A percentile compares a stretch with the other conserved stretches of the same genome.
These are phyloP conservation scores for Clunio marinus DNA, from an alignment of 2,888 invertebrate species.

Conservation along the genomic window DNA sequence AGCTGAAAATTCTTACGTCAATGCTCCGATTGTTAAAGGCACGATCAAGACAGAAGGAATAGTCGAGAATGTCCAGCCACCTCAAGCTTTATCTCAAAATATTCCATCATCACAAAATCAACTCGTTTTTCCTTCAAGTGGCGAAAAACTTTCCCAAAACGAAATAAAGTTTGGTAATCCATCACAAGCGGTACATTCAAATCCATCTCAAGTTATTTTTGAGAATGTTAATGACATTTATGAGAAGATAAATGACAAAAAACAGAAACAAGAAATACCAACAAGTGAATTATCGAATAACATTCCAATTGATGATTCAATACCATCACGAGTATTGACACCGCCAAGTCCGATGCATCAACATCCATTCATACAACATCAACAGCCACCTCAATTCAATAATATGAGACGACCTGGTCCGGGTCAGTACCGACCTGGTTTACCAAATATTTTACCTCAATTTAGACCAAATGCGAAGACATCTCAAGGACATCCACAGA, in stretches of 20 bases:
- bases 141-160: constrained; percentile 14
- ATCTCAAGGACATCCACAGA: constrained; percentile 50
- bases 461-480: constrained; percentile 64
- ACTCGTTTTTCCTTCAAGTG: constrained; percentile 46
- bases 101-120: constrained; percentile 42
- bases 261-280: constrained; percentile 46
- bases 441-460: constrained; percentile 68
- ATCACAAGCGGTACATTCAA: background rate
- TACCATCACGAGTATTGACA: constrained; percentile 47
- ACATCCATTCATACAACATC: constrained; percentile 1
- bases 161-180: constrained; percentile 15
- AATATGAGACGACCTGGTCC: constrained; percentile 46
- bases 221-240: constrained; percentile 39
- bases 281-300: constrained; percentile 49
- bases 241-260: constrained; percentile 34
- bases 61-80: constrained; percentile 46
- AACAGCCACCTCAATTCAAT: constrained; percentile 44
- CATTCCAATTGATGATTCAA: constrained; percentile 52
- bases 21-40: constrained; percentile 40
- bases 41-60: constrained; percentile 36
- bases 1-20: constrained; percentile 42
- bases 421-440: constrained; percentile 45
- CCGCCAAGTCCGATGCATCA: constrained; percentile 27
- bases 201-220: constrained; percentile 31
- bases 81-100: constrained; percentile 43